These are phyloP conservation scores for Merops nubicus DNA, from an alignment of 2,113 vertebrate species.

Conservation along the genomic window DNA sequence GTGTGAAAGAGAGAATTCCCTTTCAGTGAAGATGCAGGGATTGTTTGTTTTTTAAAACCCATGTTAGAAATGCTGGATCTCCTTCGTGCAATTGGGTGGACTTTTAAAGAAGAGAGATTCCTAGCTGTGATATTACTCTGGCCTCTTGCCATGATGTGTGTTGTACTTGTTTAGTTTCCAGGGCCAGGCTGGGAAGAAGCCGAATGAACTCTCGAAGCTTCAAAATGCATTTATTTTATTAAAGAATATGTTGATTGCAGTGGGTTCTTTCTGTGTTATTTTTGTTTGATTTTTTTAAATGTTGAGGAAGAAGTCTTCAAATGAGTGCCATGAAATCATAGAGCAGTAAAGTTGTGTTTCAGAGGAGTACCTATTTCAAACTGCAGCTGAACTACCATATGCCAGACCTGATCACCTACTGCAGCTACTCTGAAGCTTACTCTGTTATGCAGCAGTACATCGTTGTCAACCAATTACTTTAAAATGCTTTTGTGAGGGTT, in stretches of 20 bases:
- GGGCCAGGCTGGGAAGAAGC: conserved; percentile 23
- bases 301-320: neutral
- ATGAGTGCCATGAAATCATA: neutral
- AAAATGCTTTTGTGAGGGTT: neutral
- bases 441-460: neutral
- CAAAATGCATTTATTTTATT: neutral
- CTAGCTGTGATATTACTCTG: conserved; percentile 20
- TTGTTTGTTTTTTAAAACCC: conserved; percentile 38
- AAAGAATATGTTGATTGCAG: neutral
- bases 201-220: conserved; percentile 41
- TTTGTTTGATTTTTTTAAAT: neutral
- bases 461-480: neutral
- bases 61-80: neutral
- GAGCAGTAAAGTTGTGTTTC: conserved; percentile 16
- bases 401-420: neutral
- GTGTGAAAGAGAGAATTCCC: neutral
- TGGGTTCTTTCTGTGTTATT: neutral
- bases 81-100: neutral
- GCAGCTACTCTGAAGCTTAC: neutral
- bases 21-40: neutral
- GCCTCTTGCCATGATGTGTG: neutral
- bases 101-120: neutral
- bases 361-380: neutral
- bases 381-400: neutral
- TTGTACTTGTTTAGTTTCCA: neutral